Percentiles rank a stretch among this genome's conserved stretches.
These are phyloP conservation scores for Taeniopygia guttata DNA, from an alignment of 2,797 vertebrate species.

Conservation along the genomic window DNA sequence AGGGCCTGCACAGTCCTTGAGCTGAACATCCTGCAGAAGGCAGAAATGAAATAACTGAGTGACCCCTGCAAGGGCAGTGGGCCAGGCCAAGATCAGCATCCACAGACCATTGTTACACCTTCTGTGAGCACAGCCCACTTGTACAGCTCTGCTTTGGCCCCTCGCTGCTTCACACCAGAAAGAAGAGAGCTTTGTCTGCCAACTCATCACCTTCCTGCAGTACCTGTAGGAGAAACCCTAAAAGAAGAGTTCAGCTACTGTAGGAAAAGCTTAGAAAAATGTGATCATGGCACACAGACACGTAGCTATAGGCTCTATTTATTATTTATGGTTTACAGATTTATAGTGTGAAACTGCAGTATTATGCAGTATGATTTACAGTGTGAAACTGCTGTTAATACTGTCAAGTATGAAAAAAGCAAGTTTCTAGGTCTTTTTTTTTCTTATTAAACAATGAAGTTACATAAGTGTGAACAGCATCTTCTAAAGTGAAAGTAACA, in stretches of 20 bases:
- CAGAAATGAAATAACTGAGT: not conserved
- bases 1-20: rapidly evolving
- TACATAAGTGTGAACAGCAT: not conserved
- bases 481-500: not conserved
- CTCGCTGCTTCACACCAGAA: not conserved
- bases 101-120: not conserved
- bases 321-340: not conserved
- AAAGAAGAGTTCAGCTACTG: not conserved
- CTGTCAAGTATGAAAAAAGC: not conserved
- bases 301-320: not conserved
- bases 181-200: not conserved
- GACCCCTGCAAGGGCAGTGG: not conserved
- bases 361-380: not conserved
- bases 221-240: not conserved
- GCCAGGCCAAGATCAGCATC: not conserved
- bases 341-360: not conserved
- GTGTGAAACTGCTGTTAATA: not conserved
- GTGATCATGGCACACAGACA: not conserved
- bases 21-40: not conserved
- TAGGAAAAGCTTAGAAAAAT: not conserved
- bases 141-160: not conserved
- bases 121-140: not conserved
- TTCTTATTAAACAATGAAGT: not conserved
- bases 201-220: not conserved
- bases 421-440: not conserved